These are phyloP conservation scores for Gibbula magus DNA, from an alignment of 2,888 invertebrate genomes.

Conservation along the genomic window DNA sequence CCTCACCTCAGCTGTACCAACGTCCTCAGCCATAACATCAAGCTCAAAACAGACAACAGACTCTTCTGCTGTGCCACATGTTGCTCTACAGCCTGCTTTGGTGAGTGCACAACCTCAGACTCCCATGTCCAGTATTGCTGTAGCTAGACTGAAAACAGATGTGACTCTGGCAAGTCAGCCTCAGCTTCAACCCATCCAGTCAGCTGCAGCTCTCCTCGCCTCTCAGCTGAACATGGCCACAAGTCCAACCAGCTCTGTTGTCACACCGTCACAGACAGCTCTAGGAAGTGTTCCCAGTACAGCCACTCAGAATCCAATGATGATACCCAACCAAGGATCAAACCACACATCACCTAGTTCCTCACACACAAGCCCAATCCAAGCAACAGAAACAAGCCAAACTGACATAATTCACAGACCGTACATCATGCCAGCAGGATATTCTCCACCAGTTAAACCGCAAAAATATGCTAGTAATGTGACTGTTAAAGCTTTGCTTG, in stretches of 20 bases:
- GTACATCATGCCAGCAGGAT: too few species aligned
- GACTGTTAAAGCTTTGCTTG: conserved; percentile 69
- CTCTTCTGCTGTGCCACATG: too few species aligned
- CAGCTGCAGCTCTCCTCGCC: neutral
- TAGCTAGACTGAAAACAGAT: neutral
- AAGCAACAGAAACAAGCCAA: too few species aligned
- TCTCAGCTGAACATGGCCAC: conserved; percentile 24
- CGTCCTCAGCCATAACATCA: neutral
- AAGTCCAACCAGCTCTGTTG: neutral
- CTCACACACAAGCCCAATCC: neutral
- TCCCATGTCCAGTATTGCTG: neutral
- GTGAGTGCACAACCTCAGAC: neutral
- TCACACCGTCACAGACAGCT: neutral
- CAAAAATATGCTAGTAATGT: conserved; percentile 67
- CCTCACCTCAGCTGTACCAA: conserved; percentile 24
- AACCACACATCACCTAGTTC: neutral
- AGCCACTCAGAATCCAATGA: conserved; percentile 25
- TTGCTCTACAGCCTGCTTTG: too few species aligned
- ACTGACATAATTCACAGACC: too few species aligned
- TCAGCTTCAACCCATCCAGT: neutral
- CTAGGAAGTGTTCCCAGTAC: conserved; percentile 19
- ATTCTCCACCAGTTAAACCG: neutral
- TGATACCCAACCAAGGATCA: neutral
- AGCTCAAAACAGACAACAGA: too few species aligned
- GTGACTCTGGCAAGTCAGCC: neutral